phyloP scores from a whole-genome alignment of 2,797 vertebrate genomes.

The Pangasius larnaudii region DNA sequence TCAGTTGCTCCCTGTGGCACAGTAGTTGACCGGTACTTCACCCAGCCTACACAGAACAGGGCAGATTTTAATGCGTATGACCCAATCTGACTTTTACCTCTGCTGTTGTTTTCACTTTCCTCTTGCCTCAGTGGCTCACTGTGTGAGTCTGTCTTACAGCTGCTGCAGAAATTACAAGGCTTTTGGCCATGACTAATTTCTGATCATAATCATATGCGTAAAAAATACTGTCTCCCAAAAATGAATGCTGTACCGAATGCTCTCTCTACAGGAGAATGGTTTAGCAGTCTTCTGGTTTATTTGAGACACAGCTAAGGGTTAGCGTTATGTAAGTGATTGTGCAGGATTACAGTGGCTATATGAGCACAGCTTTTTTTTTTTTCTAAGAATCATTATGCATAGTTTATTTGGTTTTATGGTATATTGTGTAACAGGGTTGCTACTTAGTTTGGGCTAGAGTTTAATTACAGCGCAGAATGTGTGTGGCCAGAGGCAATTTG shows the following conservation, averaged over 20 bases:
- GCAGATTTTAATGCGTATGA: not conserved
- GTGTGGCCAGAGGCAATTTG: slow-evolving; percentile 14
- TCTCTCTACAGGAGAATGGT: slow-evolving; percentile 9
- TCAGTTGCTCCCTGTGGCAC: not conserved
- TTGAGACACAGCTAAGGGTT: not conserved
- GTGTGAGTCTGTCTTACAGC: slow-evolving; percentile 28
- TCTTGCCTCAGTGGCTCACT: slow-evolving; percentile 10
- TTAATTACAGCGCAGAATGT: slow-evolving; percentile 12
- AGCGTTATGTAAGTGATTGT: not conserved
- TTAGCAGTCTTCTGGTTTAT: slow-evolving; percentile 8
- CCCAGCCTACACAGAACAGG: not conserved
- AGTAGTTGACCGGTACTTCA: slow-evolving; percentile 5
- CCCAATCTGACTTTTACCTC: not conserved
- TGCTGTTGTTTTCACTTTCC: not conserved
- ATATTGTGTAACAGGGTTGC: not conserved
- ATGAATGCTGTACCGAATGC: slow-evolving; percentile 35
- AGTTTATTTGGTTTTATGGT: not conserved
- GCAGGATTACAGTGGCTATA: not conserved
- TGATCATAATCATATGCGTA: slow-evolving; percentile 49
- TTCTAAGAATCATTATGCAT: not conserved
- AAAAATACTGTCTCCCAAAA: slow-evolving; percentile 46
- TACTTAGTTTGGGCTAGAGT: not conserved
- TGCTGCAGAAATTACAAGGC: slow-evolving; percentile 29
- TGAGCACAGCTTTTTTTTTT: not conserved
- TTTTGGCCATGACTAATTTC: slow-evolving; percentile 51